Base-by-base conservation (phyloP, 64 coral and sea anemone species). In the Montipora sp. region DNA sequence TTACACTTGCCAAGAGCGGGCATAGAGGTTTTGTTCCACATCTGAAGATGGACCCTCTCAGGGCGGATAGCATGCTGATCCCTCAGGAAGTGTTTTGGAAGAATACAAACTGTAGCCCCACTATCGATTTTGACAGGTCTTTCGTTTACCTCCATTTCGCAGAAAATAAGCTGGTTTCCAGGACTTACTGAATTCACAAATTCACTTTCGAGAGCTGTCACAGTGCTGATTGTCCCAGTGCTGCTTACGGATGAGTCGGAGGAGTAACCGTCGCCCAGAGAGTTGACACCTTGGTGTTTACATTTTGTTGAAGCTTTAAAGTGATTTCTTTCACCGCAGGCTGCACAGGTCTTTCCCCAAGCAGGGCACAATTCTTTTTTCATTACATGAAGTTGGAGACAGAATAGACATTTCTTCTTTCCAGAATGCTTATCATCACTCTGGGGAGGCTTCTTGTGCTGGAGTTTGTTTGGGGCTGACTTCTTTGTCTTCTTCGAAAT, bases 291-390 rank as follows among this genome's bases (percentile, higher is more conserved):
- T 55, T 55, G 51, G 5, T 9, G 5, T 55, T 89, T 78, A 36
- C 27, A 67, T 46, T 53, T 89, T 16, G 9, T 77, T 88, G 72
- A 73, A 19, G 73, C 65, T 59, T 19, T 13, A 59, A 55, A 89
- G 49, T 89, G 75, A 24, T 79, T 89, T 27, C 22, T 78, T 89
- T 19, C 53, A 50, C 89, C 89, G 81, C 77, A 73, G 4, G n/a
- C 7, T 36, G 48, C 7, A 57, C 89, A 81, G 5, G 51, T 23
- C 60, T 90, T 90, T 68, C 68, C 75, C 77, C 88, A 90, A 59
- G 77, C 59, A n/a, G 88, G 77, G 45, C 88, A 89, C 3, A 59
- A 0, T 65, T 89, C 51, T 7, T 60, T 78, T 65, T 89, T 65
- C 60, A 65, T 55, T 24, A 24, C 24, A 24, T 24, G 24, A 24